Percentiles rank a stretch among this genome's conserved stretches.
These are phyloP conservation scores for Menidia menidia DNA, from an alignment of 2,797 vertebrate genomes.

Conservation along the genomic window DNA sequence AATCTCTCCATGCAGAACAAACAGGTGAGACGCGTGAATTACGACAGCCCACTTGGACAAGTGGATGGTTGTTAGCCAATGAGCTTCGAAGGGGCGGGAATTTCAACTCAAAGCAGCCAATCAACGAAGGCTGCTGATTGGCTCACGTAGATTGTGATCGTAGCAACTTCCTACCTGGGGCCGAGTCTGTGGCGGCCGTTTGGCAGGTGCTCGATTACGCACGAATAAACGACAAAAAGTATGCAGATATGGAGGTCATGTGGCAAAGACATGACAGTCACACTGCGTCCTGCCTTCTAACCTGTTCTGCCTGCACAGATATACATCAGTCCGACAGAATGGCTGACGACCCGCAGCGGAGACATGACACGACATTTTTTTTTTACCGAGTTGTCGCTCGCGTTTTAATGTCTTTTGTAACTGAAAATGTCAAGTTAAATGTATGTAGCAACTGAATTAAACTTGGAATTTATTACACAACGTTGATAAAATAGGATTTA, in stretches of 20 bases:
- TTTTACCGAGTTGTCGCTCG: too few species aligned
- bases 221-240: conserved; percentile 4
- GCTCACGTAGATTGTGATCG: background rate
- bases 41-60: background rate
- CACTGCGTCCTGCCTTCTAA: background rate
- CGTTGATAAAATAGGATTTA: too few species aligned
- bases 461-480: too few species aligned
- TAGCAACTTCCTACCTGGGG: conserved; percentile 17
- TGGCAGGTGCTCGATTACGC: conserved; percentile 1
- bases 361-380: background rate
- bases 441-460: too few species aligned
- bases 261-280: background rate
- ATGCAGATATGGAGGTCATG: conserved; percentile 15
- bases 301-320: conserved; percentile 55
- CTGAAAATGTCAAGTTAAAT: too few species aligned
- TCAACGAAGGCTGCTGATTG: background rate
- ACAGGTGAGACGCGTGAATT: background rate
- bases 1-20: background rate
- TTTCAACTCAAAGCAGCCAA: conserved; percentile 16
- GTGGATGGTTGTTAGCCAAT: conserved; percentile 35
- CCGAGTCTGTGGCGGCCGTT: background rate
- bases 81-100: conserved; percentile 11
- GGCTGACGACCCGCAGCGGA: background rate
- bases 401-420: too few species aligned
- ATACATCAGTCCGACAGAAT: conserved; percentile 30